These are phyloP conservation scores for Drosophila monieri DNA, from an alignment of 2,888 invertebrate species.

Conservation along the genomic window DNA sequence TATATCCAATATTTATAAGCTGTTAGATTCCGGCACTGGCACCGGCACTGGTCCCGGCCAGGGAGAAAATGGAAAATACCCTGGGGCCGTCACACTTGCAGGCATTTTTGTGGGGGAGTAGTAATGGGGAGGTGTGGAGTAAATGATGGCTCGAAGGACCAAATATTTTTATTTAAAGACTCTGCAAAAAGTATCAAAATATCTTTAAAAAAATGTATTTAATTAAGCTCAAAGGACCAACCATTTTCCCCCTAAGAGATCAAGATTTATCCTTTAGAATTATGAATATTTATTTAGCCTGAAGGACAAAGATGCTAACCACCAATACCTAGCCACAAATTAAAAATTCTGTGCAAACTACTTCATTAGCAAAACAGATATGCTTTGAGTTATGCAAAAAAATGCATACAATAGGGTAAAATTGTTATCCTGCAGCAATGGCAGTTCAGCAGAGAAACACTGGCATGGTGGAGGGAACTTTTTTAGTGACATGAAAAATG, in stretches of 20 bases:
- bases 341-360: not conserved
- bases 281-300: not conserved
- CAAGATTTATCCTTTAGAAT: too few relatives aligned
- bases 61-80: slow-evolving; percentile 2
- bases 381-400: slow-evolving; percentile 2
- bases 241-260: too few relatives aligned
- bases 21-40: slow-evolving; percentile 30
- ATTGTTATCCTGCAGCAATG: slow-evolving; percentile 28
- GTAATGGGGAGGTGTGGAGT: too few relatives aligned
- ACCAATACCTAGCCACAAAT: not conserved
- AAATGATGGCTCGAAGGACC: too few relatives aligned
- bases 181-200: too few relatives aligned
- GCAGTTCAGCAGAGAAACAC: too few relatives aligned
- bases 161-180: too few relatives aligned
- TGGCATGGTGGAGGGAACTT: slow-evolving; percentile 56
- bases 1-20: slow-evolving; percentile 71
- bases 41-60: not conserved
- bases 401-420: slow-evolving; percentile 21
- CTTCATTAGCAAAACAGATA: slow-evolving; percentile 1
- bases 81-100: not conserved
- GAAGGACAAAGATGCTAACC: not conserved
- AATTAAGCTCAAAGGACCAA: too few relatives aligned
- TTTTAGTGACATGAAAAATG: slow-evolving; percentile 80
- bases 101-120: not conserved
- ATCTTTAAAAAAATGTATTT: too few relatives aligned